Conservation (phyloP, 2,888 invertebrate genomes). For the Agapostemon virescens region DNA sequence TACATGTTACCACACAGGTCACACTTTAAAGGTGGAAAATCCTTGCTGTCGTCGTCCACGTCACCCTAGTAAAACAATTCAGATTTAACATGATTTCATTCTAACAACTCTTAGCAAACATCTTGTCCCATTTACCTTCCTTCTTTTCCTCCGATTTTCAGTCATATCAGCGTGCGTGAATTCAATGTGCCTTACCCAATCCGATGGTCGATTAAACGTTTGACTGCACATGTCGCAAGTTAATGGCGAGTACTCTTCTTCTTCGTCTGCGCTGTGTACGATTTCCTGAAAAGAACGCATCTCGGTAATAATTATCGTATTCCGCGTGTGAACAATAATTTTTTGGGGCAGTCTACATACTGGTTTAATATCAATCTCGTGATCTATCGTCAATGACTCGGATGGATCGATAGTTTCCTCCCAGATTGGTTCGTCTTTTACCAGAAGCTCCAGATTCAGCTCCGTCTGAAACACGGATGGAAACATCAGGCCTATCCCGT, state of each 20-base stretch:
- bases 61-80: conserved; percentile 81
- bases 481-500: neutral
- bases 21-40: conserved; percentile 87
- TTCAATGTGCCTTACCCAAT: conserved; percentile 92
- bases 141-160: conserved; percentile 78
- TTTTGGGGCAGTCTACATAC: conserved; percentile 81
- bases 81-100: conserved; percentile 2
- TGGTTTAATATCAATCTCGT: conserved; percentile 87
- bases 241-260: conserved; percentile 86
- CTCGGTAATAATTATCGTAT: neutral
- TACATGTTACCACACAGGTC: conserved; percentile 88
- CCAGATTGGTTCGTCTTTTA: conserved; percentile 87
- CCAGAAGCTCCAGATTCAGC: conserved; percentile 76
- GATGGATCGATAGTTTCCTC: conserved; percentile 85
- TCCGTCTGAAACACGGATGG: conserved; percentile 70
- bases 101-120: neutral
- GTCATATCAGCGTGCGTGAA: conserved; percentile 86
- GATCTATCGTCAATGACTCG: conserved; percentile 85
- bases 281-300: conserved; percentile 72
- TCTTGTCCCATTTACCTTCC: conserved; percentile 72
- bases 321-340: neutral
- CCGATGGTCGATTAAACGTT: conserved; percentile 90
- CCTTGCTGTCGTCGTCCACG: conserved; percentile 87
- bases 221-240: conserved; percentile 92
- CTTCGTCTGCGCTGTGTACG: conserved; percentile 80